A percentile compares a stretch with the other conserved stretches of the same genome.
Evolutionary conservation across 2,113 vertebrate species (phyloP).

Genomic region (Trichomycterus rosablanca): DNA sequence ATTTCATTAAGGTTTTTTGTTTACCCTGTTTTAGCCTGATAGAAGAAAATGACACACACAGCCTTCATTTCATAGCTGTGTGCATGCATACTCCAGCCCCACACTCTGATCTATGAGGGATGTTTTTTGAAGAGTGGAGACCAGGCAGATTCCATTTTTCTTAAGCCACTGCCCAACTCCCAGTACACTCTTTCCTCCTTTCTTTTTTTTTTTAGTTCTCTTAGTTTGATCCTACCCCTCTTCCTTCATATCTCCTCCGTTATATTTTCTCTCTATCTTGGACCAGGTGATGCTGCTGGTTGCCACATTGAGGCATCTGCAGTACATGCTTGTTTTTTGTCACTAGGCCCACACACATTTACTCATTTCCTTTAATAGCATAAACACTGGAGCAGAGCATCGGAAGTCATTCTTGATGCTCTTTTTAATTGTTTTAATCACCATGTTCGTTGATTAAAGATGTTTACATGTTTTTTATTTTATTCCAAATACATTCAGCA

Average conservation of each 20-base stretch:
- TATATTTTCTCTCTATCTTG: constrained; percentile 6
- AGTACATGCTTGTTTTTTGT: too few relatives aligned
- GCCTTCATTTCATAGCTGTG: constrained; percentile 59
- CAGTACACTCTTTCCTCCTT: constrained; percentile 21
- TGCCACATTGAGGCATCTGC: constrained; percentile 62
- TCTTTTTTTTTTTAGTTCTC: background rate
- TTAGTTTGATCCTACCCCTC: constrained; percentile 41
- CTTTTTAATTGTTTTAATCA: too few relatives aligned
- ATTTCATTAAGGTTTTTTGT: too few relatives aligned
- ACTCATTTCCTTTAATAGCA: too few relatives aligned
- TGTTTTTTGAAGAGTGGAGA: constrained; percentile 42
- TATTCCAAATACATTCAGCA: too few relatives aligned
- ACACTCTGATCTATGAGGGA: constrained; percentile 43
- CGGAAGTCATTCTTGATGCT: too few relatives aligned
- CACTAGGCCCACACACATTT: too few relatives aligned
- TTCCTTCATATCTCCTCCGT: constrained; percentile 15
- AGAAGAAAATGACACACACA: constrained; percentile 64
- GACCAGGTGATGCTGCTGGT: constrained; percentile 57
- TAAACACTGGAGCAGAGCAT: too few relatives aligned
- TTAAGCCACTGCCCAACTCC: constrained; percentile 23
- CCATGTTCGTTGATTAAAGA: too few relatives aligned
- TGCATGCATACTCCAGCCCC: constrained; percentile 17
- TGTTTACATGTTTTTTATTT: too few relatives aligned
- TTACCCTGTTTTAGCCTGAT: constrained; percentile 57
- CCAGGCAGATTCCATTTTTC: constrained; percentile 29